Base-by-base conservation (phyloP, 2,797 vertebrate species). In the Lacerta agilis region DNA sequence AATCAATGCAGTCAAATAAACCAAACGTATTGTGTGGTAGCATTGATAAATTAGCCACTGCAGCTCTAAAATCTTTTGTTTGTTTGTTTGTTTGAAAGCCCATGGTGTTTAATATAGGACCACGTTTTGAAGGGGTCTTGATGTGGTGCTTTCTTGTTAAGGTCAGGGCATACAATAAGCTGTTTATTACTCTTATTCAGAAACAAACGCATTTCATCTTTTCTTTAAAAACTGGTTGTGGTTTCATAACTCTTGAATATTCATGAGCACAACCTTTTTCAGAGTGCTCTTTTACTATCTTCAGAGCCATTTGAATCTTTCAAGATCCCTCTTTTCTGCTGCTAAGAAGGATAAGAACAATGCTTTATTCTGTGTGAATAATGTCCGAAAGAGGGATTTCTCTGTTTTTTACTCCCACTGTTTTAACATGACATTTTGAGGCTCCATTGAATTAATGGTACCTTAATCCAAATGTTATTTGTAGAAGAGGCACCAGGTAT, bases 381-480 rank as follows among this genome's bases (percentile, higher is more conserved):
- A 78, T 83, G 64, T 78, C 95, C 94, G 94, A 80, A 1, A 90
- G 85, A 93, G 41, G 93, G 92, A 94, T 95, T 96, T 94, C 87
- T 95, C 90, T 95, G 88, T 89, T 83, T 94, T 94, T 93, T 69
- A 72, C 33, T 83, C 87, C 81, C 36, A 82, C 58, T 92, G 89
- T 89, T 82, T 91, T 58, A 87, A 82, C 82, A 78, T 79, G 55
- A 25, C 91, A 96, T 95, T 96, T 96, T 92, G 93, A 93, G 94
- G 72, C 66, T 77, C 75, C 87, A 83, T 86, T 85, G 81, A 88
- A 93, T 95, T 95, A 94, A 91, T 1, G 0, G 80, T 92, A 90
- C 87, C 83, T 94, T 95, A 96, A 95, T 95, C 94, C 95, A 94
- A 95, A 94, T 88, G 87, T 94, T 96, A 94, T 96, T 95, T 96